These are phyloP conservation scores for Nipponacmea schrenckii DNA, from an alignment of 2,888 invertebrate genomes.

Conservation along the genomic window DNA sequence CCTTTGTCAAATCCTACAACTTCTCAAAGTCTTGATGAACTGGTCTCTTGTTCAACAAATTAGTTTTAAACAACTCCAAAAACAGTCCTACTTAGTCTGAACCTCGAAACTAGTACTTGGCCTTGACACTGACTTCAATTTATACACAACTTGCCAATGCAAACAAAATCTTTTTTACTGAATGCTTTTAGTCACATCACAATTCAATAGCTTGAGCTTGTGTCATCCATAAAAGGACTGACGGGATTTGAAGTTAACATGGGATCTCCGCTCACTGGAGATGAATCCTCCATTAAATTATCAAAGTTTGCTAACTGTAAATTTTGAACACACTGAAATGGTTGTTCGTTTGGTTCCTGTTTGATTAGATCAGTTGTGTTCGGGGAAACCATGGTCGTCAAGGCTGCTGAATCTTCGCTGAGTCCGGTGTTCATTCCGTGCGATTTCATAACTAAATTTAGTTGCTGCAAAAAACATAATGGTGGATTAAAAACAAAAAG, in stretches of 20 bases:
- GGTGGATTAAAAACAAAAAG: background rate
- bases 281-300: conserved; percentile 44
- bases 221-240: conserved; percentile 38
- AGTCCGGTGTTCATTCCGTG: conserved; percentile 45
- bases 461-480: conserved; percentile 48
- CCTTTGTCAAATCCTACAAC: no score
- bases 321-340: background rate
- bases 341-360: conserved; percentile 23
- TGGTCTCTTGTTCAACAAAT: no score
- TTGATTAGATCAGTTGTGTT: conserved; percentile 18
- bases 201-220: background rate
- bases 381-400: conserved; percentile 36
- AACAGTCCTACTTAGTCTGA: no score
- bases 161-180: no score
- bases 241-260: conserved; percentile 57
- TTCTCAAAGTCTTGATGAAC: no score
- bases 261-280: conserved; percentile 56
- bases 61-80: no score
- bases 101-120: no score
- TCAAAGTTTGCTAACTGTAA: conserved; percentile 13
- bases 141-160: no score
- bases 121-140: no score
- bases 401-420: conserved; percentile 36
- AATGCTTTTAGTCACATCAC: no score
- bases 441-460: conserved; percentile 54